Percentiles rank a stretch among this genome's conserved stretches.
Evolutionary conservation across 2,797 vertebrate genomes (phyloP).

Genomic region (Parauchenoglanis punctatus): DNA sequence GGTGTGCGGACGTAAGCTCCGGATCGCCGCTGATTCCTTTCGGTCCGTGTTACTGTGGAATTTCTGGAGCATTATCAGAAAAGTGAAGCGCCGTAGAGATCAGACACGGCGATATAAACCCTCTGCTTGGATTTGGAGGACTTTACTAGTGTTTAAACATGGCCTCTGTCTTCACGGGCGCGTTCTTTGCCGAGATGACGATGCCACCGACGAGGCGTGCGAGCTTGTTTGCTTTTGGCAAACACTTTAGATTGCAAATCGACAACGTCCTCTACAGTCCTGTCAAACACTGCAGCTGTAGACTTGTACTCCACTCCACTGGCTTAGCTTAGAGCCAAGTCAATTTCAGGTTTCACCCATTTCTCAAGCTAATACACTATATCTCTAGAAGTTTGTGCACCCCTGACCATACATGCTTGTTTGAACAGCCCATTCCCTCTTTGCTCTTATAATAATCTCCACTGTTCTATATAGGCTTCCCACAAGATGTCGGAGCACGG

Average conservation of each 20-base stretch:
- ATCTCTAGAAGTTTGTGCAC: neutral
- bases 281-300: neutral
- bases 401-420: neutral
- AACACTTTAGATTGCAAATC: conserved; percentile 56
- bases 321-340: neutral
- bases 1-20: neutral
- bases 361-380: neutral
- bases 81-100: neutral
- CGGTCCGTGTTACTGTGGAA: neutral
- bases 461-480: neutral
- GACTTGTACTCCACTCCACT: neutral
- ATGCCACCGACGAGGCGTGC: conserved; percentile 67
- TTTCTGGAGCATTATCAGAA: neutral
- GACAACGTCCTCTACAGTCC: neutral
- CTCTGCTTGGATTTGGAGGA: neutral
- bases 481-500: neutral
- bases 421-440: neutral
- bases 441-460: neutral
- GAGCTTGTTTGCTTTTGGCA: conserved; percentile 75
- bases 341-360: neutral
- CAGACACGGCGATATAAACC: neutral
- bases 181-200: conserved; percentile 70
- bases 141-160: conserved; percentile 53
- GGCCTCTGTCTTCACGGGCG: conserved; percentile 61
- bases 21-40: neutral